Base-by-base conservation (phyloP, 2,113 vertebrate genomes). In the Vidua chalybeata region DNA sequence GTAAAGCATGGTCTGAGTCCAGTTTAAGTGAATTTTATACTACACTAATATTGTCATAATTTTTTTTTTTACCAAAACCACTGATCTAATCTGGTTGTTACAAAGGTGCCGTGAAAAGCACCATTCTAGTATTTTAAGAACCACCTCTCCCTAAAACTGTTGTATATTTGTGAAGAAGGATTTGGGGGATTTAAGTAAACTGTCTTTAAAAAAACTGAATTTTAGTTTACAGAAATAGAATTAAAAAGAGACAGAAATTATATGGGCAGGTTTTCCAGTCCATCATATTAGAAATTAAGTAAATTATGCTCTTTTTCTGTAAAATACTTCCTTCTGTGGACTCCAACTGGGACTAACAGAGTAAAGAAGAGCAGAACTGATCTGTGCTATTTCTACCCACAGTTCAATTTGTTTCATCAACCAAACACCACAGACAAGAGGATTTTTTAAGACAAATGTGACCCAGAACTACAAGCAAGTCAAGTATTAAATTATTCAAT, bases 401-500 rank as follows among this genome's bases (percentile, higher is more conserved):
- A 69, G 71, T 14, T 94, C 52, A 74, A 51, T 33, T 58, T 15
- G 3, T 56, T 81, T 43, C 76, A 48, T 68, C 76, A 76, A 73
- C 79, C 64, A 76, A 78, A 48, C 41, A 56, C 13, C 37, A 48
- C 18, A 82, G 35, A 46, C 49, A 92, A 92, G 84, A 22, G 58
- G 45, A 81, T 61, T 68, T 54, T 62, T 55, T 33, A 39, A 58
- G 19, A 81, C 89, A 79, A 95, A 69, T 16, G 35, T 15, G 33
- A 86, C 51, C 27, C 43, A 58, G 49, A 39, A 63, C 35, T 45
- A 52, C 46, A 67, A 87, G n/a, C 61, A 69, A 79, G 39, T 19
- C 59, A 81, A 62, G 45, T 79, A 94, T 51, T 59, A 66, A 79
- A 86, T 92, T 91, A 94, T 89, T 85, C 87, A 62, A 46, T 12